Conservation (phyloP, 1,140 invertebrate species). For the Philopotamus ludificatus region DNA sequence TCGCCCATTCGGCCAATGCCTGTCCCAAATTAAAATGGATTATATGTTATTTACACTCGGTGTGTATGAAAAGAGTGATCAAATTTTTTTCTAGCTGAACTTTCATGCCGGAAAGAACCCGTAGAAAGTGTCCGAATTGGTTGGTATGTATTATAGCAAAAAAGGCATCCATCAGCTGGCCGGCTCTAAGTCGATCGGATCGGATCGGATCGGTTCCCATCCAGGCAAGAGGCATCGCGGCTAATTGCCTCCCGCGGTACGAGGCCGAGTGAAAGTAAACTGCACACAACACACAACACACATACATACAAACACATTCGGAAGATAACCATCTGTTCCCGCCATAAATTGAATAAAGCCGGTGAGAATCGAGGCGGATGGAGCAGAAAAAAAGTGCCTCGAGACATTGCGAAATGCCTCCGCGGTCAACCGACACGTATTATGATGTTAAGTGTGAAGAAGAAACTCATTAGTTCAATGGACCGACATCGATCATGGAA, state of each 20-base stretch:
- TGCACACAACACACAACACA: not conserved
- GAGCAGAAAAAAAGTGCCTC: not conserved
- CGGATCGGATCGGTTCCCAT: not conserved
- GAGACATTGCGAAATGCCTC: not conserved
- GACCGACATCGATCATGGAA: not conserved
- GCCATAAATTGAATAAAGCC: conserved; percentile 16
- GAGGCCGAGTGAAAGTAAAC: conserved; percentile 22
- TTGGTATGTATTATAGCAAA: not conserved
- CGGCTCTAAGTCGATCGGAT: not conserved
- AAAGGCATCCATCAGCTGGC: not conserved
- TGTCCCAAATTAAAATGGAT: not conserved
- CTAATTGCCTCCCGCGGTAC: conserved; percentile 9
- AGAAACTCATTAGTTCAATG: not conserved
- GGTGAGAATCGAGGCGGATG: conserved; percentile 10
- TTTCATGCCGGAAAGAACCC: conserved; percentile 6
- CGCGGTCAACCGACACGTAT: not conserved
- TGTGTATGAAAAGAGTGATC: not conserved
- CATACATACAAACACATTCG: too few species aligned
- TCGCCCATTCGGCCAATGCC: not conserved
- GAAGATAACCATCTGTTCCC: conserved; percentile 28
- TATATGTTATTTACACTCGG: not conserved
- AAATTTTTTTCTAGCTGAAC: conserved; percentile 2
- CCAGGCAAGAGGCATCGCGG: conserved; percentile 14
- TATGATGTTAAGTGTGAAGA: not conserved
- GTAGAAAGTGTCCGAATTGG: not conserved